A percentile compares a stretch with the other conserved stretches of the same genome.
Evolutionary conservation across 2,888 invertebrate genomes (phyloP).

Genomic region (Tanaodytes sp.): DNA sequence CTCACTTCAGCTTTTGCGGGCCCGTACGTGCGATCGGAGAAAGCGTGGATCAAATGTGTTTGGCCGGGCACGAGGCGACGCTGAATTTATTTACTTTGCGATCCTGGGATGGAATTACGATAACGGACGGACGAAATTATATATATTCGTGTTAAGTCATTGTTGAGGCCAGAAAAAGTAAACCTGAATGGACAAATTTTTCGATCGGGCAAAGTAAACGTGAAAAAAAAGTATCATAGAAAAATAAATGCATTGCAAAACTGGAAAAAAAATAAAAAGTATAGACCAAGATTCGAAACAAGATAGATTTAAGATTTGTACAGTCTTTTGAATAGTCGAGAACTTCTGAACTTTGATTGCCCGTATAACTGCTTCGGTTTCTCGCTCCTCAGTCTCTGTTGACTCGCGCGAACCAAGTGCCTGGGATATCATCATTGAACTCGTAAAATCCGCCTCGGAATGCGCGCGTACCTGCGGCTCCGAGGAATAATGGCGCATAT

Average conservation of each 20-base stretch:
- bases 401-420: conserved; percentile 40
- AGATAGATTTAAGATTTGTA: too few relatives aligned
- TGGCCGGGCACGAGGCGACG: too few relatives aligned
- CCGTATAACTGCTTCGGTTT: conserved; percentile 46
- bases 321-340: too few relatives aligned
- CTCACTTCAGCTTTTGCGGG: conserved; percentile 59
- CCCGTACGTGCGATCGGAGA: conserved; percentile 28
- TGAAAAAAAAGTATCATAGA: too few relatives aligned
- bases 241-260: too few relatives aligned
- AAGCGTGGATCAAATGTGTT: conserved; percentile 35
- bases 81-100: conserved; percentile 26
- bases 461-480: conserved; percentile 48
- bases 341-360: conserved; percentile 38
- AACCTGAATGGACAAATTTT: too few relatives aligned
- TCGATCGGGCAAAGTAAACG: too few relatives aligned
- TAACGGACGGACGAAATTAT: conserved; percentile 6
- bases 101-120: conserved; percentile 26
- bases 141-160: conserved; percentile 10
- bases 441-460: conserved; percentile 50
- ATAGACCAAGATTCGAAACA: too few relatives aligned
- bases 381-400: conserved; percentile 35
- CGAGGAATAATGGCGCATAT: conserved; percentile 57
- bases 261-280: too few relatives aligned
- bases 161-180: conserved; percentile 2
- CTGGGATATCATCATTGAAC: conserved; percentile 41